Percentiles rank a stretch among this genome's conserved stretches.
Conservation (phyloP, 2,888 invertebrate genomes). For the Synanthedon andrenaeformis region DNA sequence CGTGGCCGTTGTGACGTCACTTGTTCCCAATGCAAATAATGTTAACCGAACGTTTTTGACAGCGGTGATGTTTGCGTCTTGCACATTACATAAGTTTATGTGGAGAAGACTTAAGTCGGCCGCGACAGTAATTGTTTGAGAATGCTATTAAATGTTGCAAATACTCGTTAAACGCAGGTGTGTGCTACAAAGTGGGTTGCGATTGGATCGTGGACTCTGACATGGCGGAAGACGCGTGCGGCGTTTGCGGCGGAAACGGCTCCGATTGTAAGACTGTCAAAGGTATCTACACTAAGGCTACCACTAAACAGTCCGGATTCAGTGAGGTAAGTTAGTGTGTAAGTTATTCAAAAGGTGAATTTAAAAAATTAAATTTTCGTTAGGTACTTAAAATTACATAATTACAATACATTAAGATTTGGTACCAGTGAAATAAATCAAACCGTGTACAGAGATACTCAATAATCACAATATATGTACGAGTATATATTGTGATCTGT, state of each 20-base stretch:
- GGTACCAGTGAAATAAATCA: background rate
- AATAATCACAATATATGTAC: no score
- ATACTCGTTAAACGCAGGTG: conserved; percentile 23
- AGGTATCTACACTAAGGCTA: conserved; percentile 77
- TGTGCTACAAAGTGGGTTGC: conserved; percentile 87
- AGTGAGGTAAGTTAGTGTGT: conserved; percentile 49
- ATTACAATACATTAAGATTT: background rate
- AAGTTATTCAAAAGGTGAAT: background rate
- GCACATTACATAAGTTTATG: no score
- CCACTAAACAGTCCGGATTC: conserved; percentile 67
- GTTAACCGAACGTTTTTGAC: background rate
- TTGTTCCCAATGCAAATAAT: background rate
- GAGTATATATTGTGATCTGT: background rate
- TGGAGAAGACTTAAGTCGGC: no score
- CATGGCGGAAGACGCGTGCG: conserved; percentile 85
- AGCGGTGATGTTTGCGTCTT: background rate
- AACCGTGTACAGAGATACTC: no score
- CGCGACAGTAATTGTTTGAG: no score
- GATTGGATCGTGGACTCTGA: conserved; percentile 89
- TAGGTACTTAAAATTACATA: background rate
- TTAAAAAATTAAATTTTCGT: background rate
- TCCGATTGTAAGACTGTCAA: conserved; percentile 83
- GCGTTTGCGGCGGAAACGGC: conserved; percentile 87
- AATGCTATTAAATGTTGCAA: no score
- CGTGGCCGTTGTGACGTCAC: no score